Conservation (phyloP, 37 sponge, comb jelly and placozoan genomes). For the Aplysina aerophoba region DNA sequence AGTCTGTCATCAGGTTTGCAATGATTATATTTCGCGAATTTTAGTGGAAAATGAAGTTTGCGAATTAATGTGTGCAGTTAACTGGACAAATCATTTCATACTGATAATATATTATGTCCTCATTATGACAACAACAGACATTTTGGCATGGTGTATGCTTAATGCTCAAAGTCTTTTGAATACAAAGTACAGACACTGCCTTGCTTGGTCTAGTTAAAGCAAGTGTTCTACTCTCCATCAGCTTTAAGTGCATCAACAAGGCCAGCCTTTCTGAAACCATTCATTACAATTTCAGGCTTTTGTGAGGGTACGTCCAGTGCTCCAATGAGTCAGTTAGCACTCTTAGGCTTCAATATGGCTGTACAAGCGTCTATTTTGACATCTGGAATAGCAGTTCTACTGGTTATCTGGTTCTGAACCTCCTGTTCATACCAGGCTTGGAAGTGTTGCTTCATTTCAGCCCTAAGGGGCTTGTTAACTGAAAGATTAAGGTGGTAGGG, state of each 20-base stretch:
- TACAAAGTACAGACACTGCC: too few species aligned
- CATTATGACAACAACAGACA: too few species aligned
- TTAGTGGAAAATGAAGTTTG: too few species aligned
- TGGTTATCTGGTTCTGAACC: slow-evolving; percentile 25
- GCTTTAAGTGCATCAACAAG: not conserved
- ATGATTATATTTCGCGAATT: too few species aligned
- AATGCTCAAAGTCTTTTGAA: too few species aligned
- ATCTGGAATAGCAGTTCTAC: slow-evolving; percentile 19
- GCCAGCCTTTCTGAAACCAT: slow-evolving; percentile 41
- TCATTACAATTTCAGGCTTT: slow-evolving; percentile 37
- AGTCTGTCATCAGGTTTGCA: too few species aligned
- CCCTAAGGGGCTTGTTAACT: slow-evolving; percentile 58
- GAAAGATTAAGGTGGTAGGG: too few species aligned
- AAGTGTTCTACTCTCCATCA: slow-evolving; percentile 8
- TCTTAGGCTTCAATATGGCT: slow-evolving; percentile 26
- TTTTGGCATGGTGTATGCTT: too few species aligned
- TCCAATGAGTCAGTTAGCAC: slow-evolving; percentile 11
- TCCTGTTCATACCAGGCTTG: slow-evolving; percentile 57
- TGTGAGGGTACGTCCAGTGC: slow-evolving; percentile 28
- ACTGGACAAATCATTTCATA: too few species aligned
- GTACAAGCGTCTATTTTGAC: slow-evolving; percentile 25
- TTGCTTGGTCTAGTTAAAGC: too few species aligned
- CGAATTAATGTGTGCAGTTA: too few species aligned
- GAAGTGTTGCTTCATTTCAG: slow-evolving; percentile 37
- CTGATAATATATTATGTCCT: too few species aligned